Evolutionary conservation across 2,113 vertebrate genomes (phyloP), one percentile per base, ranked within the genome.

Genomic region (Thryonomys swinderianus): DNA sequence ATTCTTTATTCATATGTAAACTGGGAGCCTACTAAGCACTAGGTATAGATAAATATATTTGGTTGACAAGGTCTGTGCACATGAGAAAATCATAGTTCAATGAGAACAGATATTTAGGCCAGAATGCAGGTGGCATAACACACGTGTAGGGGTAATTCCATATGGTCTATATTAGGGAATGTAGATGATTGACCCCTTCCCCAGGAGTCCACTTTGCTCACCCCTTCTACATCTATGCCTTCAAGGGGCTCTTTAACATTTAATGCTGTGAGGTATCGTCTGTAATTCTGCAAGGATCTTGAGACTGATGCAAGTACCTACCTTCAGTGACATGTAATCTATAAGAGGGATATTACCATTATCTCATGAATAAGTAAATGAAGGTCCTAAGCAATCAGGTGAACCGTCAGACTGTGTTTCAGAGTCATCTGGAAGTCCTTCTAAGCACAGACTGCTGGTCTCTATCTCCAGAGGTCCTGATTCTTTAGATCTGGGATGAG

Each of bases 1-100:
- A 90, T 66, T n/a, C 40, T 93, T 80, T 91, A 51, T 45, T 88
- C n/a, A 85, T 85, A 85, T 23, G 73, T 40, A 40, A 88, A 45
- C 53, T 85, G 17, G 90, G n/a, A 82, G 73, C 48, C 48, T 66
- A 91, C 85, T 61, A 3, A 57, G 42, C 76, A 14, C 21, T 90
- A 14, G 18, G 23, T 53, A 79, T 27, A 82, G 37, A 55, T 69
- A 82, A 92, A 64, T 64, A 73, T 62, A 82, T 86, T 62, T 84
- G 37, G 21, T 53, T 87, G 66, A 40, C 13, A 14, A 85, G 17
- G 18, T 66, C 42, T 61, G 34, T 94, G 59, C 14, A 7, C 1
- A 73, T 66, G 62, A 76, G 87, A 32, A 94, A 59, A 27, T 95
- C n/a, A 53, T 25, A 81, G n/a, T 76, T 42, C 61, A 55, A 25